Evolutionary conservation across 2,888 invertebrate genomes (phyloP), one percentile per base, ranked within the genome.

Genomic region (Leucoma salicis): DNA sequence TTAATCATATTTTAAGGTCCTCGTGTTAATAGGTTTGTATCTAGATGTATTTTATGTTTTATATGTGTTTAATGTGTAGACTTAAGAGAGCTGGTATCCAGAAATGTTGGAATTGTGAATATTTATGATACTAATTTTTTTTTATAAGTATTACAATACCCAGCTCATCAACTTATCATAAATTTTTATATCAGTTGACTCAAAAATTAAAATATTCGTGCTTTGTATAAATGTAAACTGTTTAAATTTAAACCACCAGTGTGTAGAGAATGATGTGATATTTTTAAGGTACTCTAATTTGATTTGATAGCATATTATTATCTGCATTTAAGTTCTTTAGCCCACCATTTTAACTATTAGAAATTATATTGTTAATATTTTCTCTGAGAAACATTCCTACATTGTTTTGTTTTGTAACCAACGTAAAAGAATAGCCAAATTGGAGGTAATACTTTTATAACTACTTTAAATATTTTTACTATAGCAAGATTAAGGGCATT

Each of bases 251-350:
- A 8, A 21, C 8, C 21, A 21, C 21, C 21, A 21, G 8, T 21
- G 21, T 21, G 8, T 21, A 3, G 21, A 3, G 11, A 27, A 46
- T 39, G 62, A 67, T 75, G 76, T 76, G 78, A 75, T 78, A 77
- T 73, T 74, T 70, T 67, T 63, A 61, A 51, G 44, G 42, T 40
- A 50, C 36, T 43, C 24, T 47, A 44, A 52, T 52, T 53, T 46
- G 53, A 57, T 39, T 46, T 38, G 28, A 43, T 45, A 4, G 41
- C 53, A 47, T 55, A 43, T 47, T 53, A 5, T 12, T 4, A 37
- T 40, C 38, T 47, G 51, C 53, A 46, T 53, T 42, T 50, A 44
- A 42, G 42, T 41, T 41, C 32, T 29, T 55, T 45, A 58, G 47
- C 70, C 70, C 70, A 67, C 69, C 68, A 69, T 48, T 53, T 49